These are phyloP conservation scores for Orgyia antiqua DNA, from an alignment of 2,888 invertebrate genomes.

Conservation along the genomic window DNA sequence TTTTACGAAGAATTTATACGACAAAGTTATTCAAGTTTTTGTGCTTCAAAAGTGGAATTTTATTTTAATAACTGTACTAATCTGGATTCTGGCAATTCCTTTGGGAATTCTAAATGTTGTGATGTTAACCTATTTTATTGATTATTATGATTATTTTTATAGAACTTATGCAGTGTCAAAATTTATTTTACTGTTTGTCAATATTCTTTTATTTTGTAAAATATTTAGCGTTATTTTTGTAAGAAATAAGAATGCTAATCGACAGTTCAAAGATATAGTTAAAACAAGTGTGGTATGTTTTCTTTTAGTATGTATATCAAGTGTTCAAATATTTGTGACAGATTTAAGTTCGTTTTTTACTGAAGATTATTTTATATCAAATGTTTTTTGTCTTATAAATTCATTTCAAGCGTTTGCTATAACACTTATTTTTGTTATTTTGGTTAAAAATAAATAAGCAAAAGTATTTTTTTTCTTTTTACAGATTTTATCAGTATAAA, in stretches of 20 bases:
- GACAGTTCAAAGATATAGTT: conserved; percentile 14
- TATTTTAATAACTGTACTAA: conserved; percentile 20
- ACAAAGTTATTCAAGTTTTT: conserved; percentile 50
- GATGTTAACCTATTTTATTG: not conserved
- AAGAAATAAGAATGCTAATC: conserved; percentile 5
- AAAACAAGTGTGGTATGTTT: conserved; percentile 35
- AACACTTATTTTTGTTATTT: conserved; percentile 25
- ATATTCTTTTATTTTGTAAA: conserved; percentile 38
- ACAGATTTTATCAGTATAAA: too few relatives aligned
- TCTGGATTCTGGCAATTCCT: conserved; percentile 39
- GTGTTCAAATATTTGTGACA: conserved; percentile 45
- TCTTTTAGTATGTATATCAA: conserved; percentile 41
- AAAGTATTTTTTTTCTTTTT: too few relatives aligned
- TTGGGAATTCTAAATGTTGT: conserved; percentile 32
- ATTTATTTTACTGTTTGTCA: conserved; percentile 37
- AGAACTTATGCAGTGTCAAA: conserved; percentile 35
- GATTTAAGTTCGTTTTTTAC: conserved; percentile 33
- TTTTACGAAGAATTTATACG: conserved; percentile 53
- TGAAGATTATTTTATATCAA: not conserved
- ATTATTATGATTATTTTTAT: conserved; percentile 21
- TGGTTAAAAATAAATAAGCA: conserved; percentile 15
- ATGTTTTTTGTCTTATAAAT: conserved; percentile 20
- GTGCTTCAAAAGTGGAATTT: conserved; percentile 29
- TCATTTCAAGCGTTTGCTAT: conserved; percentile 26
- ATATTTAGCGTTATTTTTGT: conserved; percentile 44